Base-by-base conservation (phyloP, 2,113 vertebrate species). In the Microcebus ravelobensis region DNA sequence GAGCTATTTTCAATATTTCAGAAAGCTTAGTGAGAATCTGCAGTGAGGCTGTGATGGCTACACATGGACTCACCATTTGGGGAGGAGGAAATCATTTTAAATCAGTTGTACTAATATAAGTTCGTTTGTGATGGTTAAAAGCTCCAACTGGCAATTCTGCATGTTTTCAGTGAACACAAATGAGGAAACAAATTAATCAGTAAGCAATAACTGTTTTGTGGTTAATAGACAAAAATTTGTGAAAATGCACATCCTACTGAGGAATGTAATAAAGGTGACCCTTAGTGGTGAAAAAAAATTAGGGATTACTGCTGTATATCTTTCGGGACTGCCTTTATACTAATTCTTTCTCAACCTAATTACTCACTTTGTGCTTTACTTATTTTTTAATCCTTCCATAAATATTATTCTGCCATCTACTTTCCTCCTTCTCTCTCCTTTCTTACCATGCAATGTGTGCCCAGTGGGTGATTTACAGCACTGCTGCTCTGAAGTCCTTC, bases 181-280 rank as follows among this genome's bases (percentile, higher is more conserved):
- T 50, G 25, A 82, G 48, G 59, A 87, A 93, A 55, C 29, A 36
- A 94, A 93, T 91, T 93, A 89, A 74, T 94, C 84, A 61, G 71
- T 12, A 80, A 77, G n/a, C 45, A 65, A 59, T 76, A 67, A 55
- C n/a, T 8, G 29, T 42, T 85, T 42, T 84, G 61, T 48, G 29
- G 29, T 25, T 76, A 57, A 73, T n/a, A 87, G 92, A 80, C 50
- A 90, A 65, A 94, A 61, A 71, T 29, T 77, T 71, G 77, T 79
- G 79, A 76, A 80, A 77, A 42, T 61, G 63, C 50, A 29, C 68
- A 34, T 82, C 90, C 87, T 52, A 65, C 76, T 83, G 90, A 91
- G 90, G 87, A 82, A 65, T 13, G 25, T 81, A 74, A 87, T 96
- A 61, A 87, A 80, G 55, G 76, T 87, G 71, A 52, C 76, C 65